Conservation (phyloP, 2,888 invertebrate species). For the Elgonia sp. region DNA sequence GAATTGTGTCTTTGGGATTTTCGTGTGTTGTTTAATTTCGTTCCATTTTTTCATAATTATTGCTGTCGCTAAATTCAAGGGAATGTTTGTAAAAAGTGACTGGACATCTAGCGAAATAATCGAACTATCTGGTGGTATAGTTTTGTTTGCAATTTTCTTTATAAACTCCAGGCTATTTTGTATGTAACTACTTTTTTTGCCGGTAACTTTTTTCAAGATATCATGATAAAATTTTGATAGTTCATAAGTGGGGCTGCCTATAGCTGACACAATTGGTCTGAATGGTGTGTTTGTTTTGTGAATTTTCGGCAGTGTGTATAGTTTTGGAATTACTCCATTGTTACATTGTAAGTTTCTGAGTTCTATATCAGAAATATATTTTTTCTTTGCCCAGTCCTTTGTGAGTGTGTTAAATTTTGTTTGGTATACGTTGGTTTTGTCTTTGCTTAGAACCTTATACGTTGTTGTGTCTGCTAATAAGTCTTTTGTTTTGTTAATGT, state of each 20-base stretch:
- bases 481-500: not conserved
- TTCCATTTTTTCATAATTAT: conserved; percentile 13
- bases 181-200: conserved; percentile 10
- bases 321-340: too few species aligned
- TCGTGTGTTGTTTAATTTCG: conserved; percentile 13
- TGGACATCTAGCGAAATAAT: too few species aligned
- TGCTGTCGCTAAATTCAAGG: not conserved
- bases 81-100: conserved; percentile 41
- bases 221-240: conserved; percentile 10
- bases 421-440: not conserved
- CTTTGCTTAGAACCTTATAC: conserved; percentile 6
- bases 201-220: not conserved
- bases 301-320: too few species aligned
- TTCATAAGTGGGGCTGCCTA: conserved; percentile 6
- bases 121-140: not conserved
- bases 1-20: conserved; percentile 23
- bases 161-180: conserved; percentile 3
- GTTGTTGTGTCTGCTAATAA: not conserved
- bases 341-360: not conserved
- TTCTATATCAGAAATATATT: conserved; percentile 6
- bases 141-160: not conserved
- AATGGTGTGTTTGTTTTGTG: conserved; percentile 1
- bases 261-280: conserved; percentile 5
- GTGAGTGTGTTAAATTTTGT: conserved; percentile 1
- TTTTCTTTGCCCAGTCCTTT: not conserved